Evolutionary conservation across 2,888 invertebrate genomes (phyloP).

Genomic region (Lasius fuliginosus): DNA sequence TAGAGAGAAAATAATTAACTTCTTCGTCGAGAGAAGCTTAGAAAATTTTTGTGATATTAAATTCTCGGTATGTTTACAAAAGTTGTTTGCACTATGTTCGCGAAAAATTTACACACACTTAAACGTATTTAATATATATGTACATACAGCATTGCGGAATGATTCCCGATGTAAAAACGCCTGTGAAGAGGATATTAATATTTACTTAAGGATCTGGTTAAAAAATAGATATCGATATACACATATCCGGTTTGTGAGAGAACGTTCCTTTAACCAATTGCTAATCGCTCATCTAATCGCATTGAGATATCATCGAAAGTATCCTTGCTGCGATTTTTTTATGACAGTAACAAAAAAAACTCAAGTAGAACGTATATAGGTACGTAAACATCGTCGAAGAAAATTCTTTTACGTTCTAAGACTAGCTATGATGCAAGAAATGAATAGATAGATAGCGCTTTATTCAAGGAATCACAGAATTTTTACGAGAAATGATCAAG

Average conservation of each 20-base stretch:
- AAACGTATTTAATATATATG: neutral
- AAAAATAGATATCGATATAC: slow-evolving; percentile 56
- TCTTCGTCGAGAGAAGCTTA: neutral
- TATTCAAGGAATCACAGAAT: slow-evolving; percentile 38
- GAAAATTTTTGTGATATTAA: neutral
- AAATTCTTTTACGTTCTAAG: slow-evolving; percentile 31
- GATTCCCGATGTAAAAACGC: neutral
- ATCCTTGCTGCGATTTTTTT: slow-evolving; percentile 60
- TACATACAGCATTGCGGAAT: neutral
- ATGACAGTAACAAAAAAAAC: slow-evolving; percentile 36
- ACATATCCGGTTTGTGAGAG: slow-evolving; percentile 24
- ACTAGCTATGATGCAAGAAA: slow-evolving; percentile 11
- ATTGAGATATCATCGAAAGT: slow-evolving; percentile 58
- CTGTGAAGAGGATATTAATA: slow-evolving; percentile 29
- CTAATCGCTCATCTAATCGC: slow-evolving; percentile 77
- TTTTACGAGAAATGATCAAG: slow-evolving; percentile 7
- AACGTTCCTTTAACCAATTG: slow-evolving; percentile 57
- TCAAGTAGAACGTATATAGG: neutral
- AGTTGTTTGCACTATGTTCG: neutral
- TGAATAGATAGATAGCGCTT: slow-evolving; percentile 4
- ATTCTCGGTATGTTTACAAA: neutral
- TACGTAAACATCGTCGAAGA: slow-evolving; percentile 42
- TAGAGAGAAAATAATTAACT: neutral
- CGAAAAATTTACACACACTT: neutral
- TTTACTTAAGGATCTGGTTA: slow-evolving; percentile 54